These are phyloP conservation scores for Pelecanoides urinatrix DNA, from an alignment of 2,113 vertebrate species.

Conservation along the genomic window DNA sequence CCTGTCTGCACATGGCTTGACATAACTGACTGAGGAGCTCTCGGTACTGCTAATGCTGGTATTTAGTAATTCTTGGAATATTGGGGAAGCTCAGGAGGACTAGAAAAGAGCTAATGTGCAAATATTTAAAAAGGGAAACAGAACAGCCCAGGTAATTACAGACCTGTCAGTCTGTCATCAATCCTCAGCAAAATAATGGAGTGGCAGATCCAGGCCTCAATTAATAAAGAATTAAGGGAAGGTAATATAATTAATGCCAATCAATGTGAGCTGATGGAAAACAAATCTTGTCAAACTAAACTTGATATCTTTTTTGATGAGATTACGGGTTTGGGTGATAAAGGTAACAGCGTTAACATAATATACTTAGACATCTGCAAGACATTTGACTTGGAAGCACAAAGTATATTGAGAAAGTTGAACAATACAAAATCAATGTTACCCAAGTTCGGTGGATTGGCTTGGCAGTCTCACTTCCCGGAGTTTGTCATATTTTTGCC, in stretches of 20 bases:
- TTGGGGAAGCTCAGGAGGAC: neutral
- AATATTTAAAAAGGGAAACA: slow-evolving; percentile 61
- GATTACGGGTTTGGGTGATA: slow-evolving; percentile 54
- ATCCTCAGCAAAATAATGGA: slow-evolving; percentile 39
- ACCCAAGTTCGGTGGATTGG: neutral
- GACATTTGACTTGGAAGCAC: slow-evolving; percentile 39
- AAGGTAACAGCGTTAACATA: slow-evolving; percentile 34
- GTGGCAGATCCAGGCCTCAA: slow-evolving; percentile 61
- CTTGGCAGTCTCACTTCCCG: neutral
- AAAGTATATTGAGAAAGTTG: neutral
- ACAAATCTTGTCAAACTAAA: slow-evolving; percentile 58
- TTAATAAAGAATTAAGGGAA: slow-evolving; percentile 67
- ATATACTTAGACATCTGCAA: neutral
- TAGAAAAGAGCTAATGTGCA: slow-evolving; percentile 47
- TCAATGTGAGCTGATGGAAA: slow-evolving; percentile 46
- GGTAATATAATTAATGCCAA: slow-evolving; percentile 65
- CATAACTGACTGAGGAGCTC: neutral
- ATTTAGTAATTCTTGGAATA: slow-evolving; percentile 17
- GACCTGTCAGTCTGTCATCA: slow-evolving; percentile 57
- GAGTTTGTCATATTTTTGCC: neutral
- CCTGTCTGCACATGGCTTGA: neutral
- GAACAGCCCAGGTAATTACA: slow-evolving; percentile 61
- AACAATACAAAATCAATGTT: neutral
- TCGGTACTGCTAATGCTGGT: neutral
- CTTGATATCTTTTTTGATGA: slow-evolving; percentile 59